phyloP scores from a whole-genome alignment of 2,888 invertebrate species.

The Pardosa pseudoannulata region DNA sequence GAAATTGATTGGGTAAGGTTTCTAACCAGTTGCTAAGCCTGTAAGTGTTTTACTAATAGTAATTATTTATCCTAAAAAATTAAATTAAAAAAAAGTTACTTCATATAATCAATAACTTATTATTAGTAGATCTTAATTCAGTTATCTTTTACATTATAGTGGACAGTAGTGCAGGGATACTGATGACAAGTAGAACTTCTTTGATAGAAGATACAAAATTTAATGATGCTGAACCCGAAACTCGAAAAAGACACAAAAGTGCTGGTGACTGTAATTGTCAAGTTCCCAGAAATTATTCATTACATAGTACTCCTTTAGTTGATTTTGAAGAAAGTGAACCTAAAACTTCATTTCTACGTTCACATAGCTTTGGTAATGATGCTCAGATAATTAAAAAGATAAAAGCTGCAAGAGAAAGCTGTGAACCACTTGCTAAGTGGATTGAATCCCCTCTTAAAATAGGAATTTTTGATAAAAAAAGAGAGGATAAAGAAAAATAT shows the following conservation, averaged over 20 bases:
- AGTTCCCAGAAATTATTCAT: conserved; percentile 11
- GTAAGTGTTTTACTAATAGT: no score
- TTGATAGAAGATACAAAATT: conserved; percentile 11
- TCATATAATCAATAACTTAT: no score
- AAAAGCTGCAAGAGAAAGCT: conserved; percentile 29
- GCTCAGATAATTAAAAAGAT: conserved; percentile 81
- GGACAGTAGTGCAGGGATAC: conserved; percentile 80
- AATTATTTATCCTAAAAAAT: no score
- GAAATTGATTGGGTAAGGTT: no score
- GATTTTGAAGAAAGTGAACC: conserved; percentile 27
- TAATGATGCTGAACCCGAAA: conserved; percentile 16
- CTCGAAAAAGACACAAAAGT: conserved; percentile 71
- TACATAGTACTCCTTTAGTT: conserved; percentile 24
- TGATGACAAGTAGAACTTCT: conserved; percentile 79
- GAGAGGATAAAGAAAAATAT: conserved; percentile 74
- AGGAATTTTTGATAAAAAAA: conserved; percentile 63
- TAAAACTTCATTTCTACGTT: conserved; percentile 77
- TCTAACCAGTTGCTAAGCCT: no score
- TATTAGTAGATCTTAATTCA: no score
- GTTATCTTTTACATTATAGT: no score
- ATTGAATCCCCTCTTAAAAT: conserved; percentile 54
- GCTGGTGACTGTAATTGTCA: conserved; percentile 60
- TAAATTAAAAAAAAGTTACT: no score
- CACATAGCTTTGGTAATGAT: conserved; percentile 88
- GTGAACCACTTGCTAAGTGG: conserved; percentile 35